These are phyloP conservation scores for Oreohelix idahoensis DNA, from an alignment of 1,140 invertebrate species.

Conservation along the genomic window DNA sequence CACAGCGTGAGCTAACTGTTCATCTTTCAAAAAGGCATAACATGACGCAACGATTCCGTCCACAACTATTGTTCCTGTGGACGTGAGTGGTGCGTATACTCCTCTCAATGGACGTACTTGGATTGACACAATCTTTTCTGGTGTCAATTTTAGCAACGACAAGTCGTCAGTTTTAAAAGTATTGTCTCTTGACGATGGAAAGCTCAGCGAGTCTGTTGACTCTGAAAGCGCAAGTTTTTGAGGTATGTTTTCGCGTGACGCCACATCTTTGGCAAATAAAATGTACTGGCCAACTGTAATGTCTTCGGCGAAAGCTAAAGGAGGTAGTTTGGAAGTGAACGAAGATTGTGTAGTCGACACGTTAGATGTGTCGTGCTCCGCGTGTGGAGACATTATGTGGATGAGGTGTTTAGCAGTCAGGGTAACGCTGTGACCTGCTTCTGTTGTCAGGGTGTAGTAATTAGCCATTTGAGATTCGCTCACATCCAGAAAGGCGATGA, in stretches of 20 bases:
- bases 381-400: constrained; percentile 52
- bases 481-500: constrained; percentile 91
- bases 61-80: constrained; percentile 89
- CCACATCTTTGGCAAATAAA: constrained; percentile 42
- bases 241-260: neutral
- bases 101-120: constrained; percentile 79
- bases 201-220: too few species aligned
- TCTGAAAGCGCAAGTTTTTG: neutral
- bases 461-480: constrained; percentile 79
- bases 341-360: neutral
- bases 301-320: constrained; percentile 67
- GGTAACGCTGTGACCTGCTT: constrained; percentile 80
- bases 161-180: neutral
- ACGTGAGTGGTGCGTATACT: constrained; percentile 91
- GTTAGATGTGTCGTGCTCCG: neutral
- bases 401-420: constrained; percentile 91
- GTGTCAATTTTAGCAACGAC: constrained; percentile 44
- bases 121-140: constrained; percentile 79
- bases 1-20: constrained; percentile 86
- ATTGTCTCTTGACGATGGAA: neutral
- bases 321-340: neutral
- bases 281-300: constrained; percentile 71
- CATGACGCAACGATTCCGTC: constrained; percentile 93
- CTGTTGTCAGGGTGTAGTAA: constrained; percentile 83
- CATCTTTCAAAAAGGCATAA: constrained; percentile 91